Evolutionary conservation across 2,797 vertebrate genomes (phyloP).

Genomic region (Syncerus caffer): DNA sequence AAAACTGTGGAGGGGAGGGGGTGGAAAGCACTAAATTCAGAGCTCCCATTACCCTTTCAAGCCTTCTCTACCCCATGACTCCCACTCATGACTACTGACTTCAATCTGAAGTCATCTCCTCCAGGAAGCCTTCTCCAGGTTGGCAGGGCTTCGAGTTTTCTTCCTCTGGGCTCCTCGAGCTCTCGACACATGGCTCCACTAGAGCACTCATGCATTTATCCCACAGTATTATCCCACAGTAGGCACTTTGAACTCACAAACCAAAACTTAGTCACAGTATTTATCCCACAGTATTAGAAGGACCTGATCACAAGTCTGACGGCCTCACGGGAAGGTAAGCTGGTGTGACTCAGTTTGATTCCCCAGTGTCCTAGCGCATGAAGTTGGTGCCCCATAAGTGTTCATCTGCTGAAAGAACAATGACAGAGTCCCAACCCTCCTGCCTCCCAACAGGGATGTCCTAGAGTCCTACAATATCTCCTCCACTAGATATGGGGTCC

Average conservation of each 20-base stretch:
- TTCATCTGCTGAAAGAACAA: neutral
- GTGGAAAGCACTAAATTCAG: neutral
- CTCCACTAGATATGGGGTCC: neutral
- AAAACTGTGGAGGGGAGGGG: neutral
- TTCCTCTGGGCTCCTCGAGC: neutral
- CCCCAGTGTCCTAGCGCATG: rapidly evolving
- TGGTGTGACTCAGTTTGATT: neutral
- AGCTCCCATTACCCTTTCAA: neutral
- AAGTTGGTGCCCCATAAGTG: neutral
- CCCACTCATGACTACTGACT: neutral
- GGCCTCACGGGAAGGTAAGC: neutral
- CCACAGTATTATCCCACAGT: neutral
- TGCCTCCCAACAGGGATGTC: neutral
- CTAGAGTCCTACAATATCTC: neutral
- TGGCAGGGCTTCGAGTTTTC: neutral
- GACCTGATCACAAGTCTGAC: neutral
- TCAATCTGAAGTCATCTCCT: neutral
- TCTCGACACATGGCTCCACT: neutral
- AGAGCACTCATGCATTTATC: neutral
- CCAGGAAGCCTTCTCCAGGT: neutral
- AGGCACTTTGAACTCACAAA: neutral
- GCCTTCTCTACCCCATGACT: neutral
- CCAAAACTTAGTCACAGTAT: neutral
- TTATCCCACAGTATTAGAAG: neutral
- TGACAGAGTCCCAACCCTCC: neutral